Evolutionary conservation across 2,113 vertebrate genomes (phyloP).

Genomic region (Trachemys scripta): DNA sequence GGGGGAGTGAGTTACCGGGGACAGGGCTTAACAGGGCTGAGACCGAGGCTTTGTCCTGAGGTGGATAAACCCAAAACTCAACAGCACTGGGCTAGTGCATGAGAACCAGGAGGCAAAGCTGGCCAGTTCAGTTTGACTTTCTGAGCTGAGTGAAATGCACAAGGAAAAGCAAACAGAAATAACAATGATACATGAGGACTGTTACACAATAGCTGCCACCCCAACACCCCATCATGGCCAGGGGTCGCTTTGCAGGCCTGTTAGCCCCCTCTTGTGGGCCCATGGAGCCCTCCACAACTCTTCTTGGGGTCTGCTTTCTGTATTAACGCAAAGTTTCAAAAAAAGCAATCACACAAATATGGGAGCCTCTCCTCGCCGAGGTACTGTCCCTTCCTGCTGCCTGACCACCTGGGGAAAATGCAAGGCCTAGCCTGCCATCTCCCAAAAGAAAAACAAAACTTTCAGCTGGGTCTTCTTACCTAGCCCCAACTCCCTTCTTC

Average conservation of each 20-base stretch:
- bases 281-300: background rate
- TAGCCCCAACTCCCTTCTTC: background rate
- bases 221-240: background rate
- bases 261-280: background rate
- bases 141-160: background rate
- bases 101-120: background rate
- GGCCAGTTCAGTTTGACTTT: background rate
- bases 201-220: too few relatives aligned
- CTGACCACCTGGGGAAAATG: background rate
- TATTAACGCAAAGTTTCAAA: background rate
- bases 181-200: background rate
- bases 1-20: too few relatives aligned
- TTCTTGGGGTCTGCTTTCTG: background rate
- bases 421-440: background rate
- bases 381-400: background rate
- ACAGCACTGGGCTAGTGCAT: background rate
- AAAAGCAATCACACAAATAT: background rate
- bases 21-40: too few relatives aligned
- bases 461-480: background rate
- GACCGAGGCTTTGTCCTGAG: too few relatives aligned
- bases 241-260: background rate
- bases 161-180: background rate
- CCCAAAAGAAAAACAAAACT: background rate
- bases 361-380: background rate
- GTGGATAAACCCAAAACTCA: background rate